A percentile compares a stretch with the other conserved stretches of the same genome.
phyloP scores from a whole-genome alignment of 2,113 vertebrate species.

The Epinephelus moara region DNA sequence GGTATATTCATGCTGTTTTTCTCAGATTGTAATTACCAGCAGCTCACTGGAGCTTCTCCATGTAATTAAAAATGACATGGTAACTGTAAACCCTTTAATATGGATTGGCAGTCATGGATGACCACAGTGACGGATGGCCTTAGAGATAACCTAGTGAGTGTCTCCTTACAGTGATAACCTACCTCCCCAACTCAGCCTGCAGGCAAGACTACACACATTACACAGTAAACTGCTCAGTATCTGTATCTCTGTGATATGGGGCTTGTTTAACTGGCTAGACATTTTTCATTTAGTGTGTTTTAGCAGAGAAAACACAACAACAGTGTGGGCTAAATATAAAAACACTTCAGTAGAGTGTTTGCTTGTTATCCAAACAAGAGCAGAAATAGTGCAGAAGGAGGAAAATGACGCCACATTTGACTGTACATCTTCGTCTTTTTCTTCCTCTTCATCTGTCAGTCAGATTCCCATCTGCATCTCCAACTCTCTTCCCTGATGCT shows the following conservation, averaged over 20 bases:
- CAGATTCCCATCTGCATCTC: neutral
- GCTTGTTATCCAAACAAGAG: neutral
- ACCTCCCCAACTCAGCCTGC: neutral
- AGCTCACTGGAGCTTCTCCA: constrained; percentile 1
- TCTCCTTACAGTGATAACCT: constrained; percentile 49
- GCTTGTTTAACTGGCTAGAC: neutral
- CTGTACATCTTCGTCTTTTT: constrained; percentile 1
- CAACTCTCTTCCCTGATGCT: constrained; percentile 14
- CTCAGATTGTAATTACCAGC: neutral
- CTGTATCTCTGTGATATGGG: neutral
- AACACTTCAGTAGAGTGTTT: neutral
- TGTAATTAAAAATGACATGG: constrained; percentile 7
- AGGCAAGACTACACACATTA: constrained; percentile 9
- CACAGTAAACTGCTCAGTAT: neutral
- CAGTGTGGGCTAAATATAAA: constrained; percentile 1
- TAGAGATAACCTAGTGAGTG: constrained; percentile 48
- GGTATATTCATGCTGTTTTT: neutral
- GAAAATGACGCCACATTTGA: neutral
- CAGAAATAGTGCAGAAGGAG: neutral
- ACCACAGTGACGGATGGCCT: constrained; percentile 17
- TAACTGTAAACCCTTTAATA: constrained; percentile 35
- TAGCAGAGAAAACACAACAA: constrained; percentile 6
- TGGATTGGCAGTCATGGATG: constrained; percentile 30
- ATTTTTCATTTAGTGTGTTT: constrained; percentile 4
- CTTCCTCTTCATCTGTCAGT: constrained; percentile 14